Evolutionary conservation across 2,113 vertebrate genomes (phyloP).

Genomic region (Butastur rufipennis): DNA sequence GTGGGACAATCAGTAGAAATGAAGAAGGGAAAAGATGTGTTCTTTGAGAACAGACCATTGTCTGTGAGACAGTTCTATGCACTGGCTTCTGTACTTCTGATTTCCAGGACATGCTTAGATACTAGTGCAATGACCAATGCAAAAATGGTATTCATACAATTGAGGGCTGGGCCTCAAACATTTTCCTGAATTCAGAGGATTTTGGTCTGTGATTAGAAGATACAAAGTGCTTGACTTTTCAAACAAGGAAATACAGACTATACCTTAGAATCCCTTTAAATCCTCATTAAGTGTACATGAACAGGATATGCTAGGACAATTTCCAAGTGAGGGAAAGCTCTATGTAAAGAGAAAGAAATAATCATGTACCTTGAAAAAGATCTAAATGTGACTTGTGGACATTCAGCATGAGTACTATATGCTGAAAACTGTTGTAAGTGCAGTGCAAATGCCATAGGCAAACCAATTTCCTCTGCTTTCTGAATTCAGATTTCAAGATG

Average conservation of each 20-base stretch:
- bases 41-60: not conserved
- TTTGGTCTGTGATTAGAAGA: not conserved
- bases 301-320: not conserved
- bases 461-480: not conserved
- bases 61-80: not conserved
- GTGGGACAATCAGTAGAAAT: not conserved
- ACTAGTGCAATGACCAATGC: not conserved
- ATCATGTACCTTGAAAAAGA: not conserved
- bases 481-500: not conserved
- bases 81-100: not conserved
- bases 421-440: not conserved
- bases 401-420: not conserved
- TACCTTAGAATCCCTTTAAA: not conserved
- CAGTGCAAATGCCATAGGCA: not conserved
- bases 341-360: not conserved
- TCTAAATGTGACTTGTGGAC: not conserved
- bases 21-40: rapidly evolving
- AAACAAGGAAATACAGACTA: not conserved
- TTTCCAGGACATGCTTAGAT: not conserved
- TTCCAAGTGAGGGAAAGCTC: not conserved
- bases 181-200: not conserved
- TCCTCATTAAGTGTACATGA: not conserved
- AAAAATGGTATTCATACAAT: not conserved
- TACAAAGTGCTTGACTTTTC: not conserved
- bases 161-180: not conserved